Evolutionary conservation across 2,113 vertebrate genomes (phyloP).

Genomic region (Datnioides undecimradiatus): DNA sequence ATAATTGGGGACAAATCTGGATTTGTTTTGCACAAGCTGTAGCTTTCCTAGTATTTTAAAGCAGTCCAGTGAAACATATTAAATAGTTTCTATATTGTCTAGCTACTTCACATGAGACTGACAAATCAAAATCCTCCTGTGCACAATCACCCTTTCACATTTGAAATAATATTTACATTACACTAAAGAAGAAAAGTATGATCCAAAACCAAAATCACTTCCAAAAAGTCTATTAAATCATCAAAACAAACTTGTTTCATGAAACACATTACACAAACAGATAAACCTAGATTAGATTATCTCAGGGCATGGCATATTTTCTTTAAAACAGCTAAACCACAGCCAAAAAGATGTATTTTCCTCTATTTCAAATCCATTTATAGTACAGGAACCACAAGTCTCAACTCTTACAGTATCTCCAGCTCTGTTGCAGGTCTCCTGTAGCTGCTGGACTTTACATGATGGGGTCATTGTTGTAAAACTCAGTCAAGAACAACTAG

Average conservation of each 20-base stretch:
- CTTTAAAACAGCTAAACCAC: not conserved
- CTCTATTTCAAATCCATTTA: too few relatives aligned
- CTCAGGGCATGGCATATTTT: not conserved
- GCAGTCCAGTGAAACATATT: not conserved
- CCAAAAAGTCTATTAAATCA: too few relatives aligned
- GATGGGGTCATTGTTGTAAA: not conserved
- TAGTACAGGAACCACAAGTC: not conserved
- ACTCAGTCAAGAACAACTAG: not conserved
- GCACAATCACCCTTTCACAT: not conserved
- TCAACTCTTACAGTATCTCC: not conserved
- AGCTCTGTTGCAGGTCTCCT: not conserved
- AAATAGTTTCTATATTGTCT: not conserved
- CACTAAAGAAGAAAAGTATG: too few relatives aligned
- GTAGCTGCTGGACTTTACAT: not conserved
- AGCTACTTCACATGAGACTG: not conserved
- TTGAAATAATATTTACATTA: too few relatives aligned
- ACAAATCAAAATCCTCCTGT: not conserved
- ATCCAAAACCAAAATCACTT: too few relatives aligned
- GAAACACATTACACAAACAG: not conserved
- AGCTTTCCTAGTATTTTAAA: not conserved
- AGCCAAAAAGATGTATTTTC: too few relatives aligned
- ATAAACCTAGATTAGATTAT: not conserved
- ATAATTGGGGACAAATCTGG: not conserved
- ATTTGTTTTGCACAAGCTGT: not conserved
- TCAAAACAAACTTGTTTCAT: not conserved